These are phyloP conservation scores for Cephus pygmeus DNA, from an alignment of 2,888 invertebrate genomes.

Conservation along the genomic window DNA sequence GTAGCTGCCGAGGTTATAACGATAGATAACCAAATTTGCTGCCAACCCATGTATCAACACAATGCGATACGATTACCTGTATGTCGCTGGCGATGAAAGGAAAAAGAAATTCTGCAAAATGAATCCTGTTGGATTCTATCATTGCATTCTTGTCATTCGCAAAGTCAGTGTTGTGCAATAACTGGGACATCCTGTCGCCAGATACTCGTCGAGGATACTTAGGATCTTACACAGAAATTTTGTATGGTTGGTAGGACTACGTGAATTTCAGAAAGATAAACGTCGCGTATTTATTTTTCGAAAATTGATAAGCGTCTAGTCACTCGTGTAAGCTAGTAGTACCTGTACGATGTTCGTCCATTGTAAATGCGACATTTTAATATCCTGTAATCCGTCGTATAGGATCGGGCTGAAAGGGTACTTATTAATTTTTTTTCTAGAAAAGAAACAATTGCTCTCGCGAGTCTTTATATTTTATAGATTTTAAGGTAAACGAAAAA, in stretches of 20 bases:
- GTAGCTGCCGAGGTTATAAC: background rate
- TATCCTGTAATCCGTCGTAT: background rate
- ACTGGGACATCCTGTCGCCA: background rate
- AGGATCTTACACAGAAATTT: background rate
- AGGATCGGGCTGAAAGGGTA: background rate
- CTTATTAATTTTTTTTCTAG: background rate
- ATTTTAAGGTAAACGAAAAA: background rate
- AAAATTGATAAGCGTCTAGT: background rate
- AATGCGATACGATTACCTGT: background rate
- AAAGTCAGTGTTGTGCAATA: background rate
- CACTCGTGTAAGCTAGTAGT: background rate
- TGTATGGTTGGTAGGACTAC: background rate
- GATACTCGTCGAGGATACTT: background rate
- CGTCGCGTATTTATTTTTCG: background rate
- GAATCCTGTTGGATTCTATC: background rate
- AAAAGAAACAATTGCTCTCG: background rate
- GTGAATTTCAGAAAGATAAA: background rate
- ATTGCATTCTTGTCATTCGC: background rate
- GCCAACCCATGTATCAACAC: background rate
- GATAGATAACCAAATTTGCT: background rate
- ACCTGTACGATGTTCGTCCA: background rate
- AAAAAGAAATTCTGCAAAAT: background rate
- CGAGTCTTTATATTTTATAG: background rate
- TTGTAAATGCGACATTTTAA: background rate
- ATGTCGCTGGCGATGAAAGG: background rate